Evolutionary conservation across 2,113 vertebrate genomes (phyloP).

Genomic region (Sinocyclocheilus anophthalmus): DNA sequence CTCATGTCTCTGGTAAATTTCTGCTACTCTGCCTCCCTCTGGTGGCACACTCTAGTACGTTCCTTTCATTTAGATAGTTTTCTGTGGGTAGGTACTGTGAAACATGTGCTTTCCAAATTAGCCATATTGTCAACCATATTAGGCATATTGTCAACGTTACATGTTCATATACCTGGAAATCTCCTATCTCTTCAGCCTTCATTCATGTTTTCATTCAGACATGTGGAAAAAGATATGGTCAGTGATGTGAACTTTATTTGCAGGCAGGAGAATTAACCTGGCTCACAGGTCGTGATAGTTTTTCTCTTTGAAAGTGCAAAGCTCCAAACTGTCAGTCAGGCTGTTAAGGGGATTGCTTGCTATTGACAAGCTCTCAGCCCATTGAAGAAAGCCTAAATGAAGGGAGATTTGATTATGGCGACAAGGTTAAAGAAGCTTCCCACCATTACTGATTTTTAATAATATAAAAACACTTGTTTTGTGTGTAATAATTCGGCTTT

Average conservation of each 20-base stretch:
- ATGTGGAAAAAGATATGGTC: neutral
- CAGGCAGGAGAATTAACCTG: constrained; percentile 43
- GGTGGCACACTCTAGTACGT: constrained; percentile 21
- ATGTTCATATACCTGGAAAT: neutral
- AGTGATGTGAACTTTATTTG: constrained; percentile 8
- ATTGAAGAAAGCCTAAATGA: constrained; percentile 19
- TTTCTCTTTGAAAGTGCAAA: constrained; percentile 48
- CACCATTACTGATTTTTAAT: neutral
- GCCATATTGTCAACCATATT: neutral
- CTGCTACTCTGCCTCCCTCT: constrained; percentile 50
- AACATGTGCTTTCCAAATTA: neutral
- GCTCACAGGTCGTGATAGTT: constrained; percentile 34
- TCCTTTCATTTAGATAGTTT: constrained; percentile 8
- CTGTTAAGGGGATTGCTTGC: constrained; percentile 23
- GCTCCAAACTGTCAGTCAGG: constrained; percentile 45
- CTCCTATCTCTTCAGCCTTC: neutral
- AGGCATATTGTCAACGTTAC: neutral
- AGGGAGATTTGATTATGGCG: neutral
- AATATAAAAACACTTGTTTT: neutral
- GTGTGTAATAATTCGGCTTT: neutral
- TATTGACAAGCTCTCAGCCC: constrained; percentile 20
- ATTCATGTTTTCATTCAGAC: neutral
- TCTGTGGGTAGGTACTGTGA: neutral
- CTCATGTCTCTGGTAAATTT: neutral
- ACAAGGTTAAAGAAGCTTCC: constrained; percentile 5